Evolutionary conservation across 2,888 invertebrate species (phyloP), one percentile per base, ranked within the genome.

Genomic region (Plagiodera versicolora): DNA sequence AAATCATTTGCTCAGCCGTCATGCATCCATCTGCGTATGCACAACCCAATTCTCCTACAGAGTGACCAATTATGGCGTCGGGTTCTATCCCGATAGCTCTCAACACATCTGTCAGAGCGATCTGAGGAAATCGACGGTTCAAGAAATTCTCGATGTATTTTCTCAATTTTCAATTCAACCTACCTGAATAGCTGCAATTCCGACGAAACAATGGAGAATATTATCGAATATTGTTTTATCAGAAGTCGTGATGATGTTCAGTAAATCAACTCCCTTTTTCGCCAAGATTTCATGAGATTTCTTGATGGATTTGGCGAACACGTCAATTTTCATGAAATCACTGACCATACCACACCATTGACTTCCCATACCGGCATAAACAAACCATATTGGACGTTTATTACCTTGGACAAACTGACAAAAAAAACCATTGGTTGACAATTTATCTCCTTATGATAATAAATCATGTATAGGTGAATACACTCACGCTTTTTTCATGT

Each of bases 21-120:
- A 97, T 86, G 68, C 93, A 91, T 0, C 93, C 94, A 78, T 98
- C 98, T 1, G 95, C 95, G 81, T 98, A 98, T 0, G 93, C 95
- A 79, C 98, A 97, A 0, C 94, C 95, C 5, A 98, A 82, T 79
- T 98, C 98, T 18, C 98, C 98, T 0, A 95, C 92, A 8, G 96
- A 96, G 80, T 97, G 96, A 1, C 98, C 95, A 61, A 91, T 85
- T 60, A 91, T 85, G 11, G 88, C 87, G 77, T 91, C 90, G 0
- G 90, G 87, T 35, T 80, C 79, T 11, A 91, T 82, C n/a, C 87
- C 88, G 11, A 85, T 70, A 4, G 81, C 77, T 49, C 72, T 77
- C 14, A 92, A 77, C 16, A 89, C 75, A 74, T 91, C 90, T 2
- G 81, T 81, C 28, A 81, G 67, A 30, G 73, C 81, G 67, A 80